phyloP scores from a whole-genome alignment of 1,140 invertebrate species.

The Leptonema lineaticorne region DNA sequence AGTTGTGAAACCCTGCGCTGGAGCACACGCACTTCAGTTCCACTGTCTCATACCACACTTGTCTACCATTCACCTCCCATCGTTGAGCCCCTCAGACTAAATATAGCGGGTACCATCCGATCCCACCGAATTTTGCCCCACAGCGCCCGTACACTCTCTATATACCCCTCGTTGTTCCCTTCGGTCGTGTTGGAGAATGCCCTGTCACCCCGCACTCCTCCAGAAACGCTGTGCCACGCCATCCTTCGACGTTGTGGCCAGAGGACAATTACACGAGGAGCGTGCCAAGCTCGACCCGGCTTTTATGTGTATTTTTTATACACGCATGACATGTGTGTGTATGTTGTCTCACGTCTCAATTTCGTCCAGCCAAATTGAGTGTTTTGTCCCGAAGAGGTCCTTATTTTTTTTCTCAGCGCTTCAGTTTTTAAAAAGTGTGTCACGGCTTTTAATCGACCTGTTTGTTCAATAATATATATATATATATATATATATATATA shows the following conservation, averaged over 20 bases:
- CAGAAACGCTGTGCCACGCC: not conserved
- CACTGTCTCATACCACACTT: too few species aligned
- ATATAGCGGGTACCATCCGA: conserved; percentile 37
- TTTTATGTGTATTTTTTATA: not conserved
- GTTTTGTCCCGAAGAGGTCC: too few species aligned
- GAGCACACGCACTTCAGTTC: conserved; percentile 12
- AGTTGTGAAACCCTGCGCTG: too few species aligned
- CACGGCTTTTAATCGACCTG: too few species aligned
- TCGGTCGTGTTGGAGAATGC: not conserved
- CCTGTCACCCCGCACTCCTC: not conserved
- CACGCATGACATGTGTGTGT: not conserved
- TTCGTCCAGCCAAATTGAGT: too few species aligned
- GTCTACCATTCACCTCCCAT: not conserved
- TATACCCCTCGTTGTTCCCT: not conserved
- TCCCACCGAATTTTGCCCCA: not conserved
- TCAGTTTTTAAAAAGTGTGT: too few species aligned
- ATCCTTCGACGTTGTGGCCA: conserved; percentile 25
- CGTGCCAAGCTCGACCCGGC: not conserved
- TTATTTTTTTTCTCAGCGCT: too few species aligned
- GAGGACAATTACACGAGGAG: conserved; percentile 17
- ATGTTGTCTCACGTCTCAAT: too few species aligned
- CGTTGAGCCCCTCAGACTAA: conserved; percentile 15
- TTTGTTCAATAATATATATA: too few species aligned
- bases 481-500: too few species aligned
- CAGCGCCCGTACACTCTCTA: too few species aligned